Evolutionary conservation across 2,888 invertebrate genomes (phyloP).

Genomic region (Ametastegia equiseti): DNA sequence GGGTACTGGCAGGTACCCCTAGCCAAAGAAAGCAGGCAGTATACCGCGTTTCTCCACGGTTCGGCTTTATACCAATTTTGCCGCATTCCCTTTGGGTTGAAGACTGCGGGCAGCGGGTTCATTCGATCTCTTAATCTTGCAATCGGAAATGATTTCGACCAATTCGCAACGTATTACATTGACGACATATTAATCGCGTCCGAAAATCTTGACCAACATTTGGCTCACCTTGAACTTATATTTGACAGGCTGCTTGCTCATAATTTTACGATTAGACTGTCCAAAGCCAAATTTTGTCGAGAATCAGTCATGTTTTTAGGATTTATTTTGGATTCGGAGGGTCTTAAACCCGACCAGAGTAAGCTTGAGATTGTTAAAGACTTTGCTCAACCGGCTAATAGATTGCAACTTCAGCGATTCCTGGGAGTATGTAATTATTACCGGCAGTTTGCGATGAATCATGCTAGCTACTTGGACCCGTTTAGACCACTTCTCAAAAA

Average conservation of each 20-base stretch:
- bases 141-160: slow-evolving; percentile 59
- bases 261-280: not conserved
- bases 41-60: slow-evolving; percentile 58
- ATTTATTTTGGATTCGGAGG: not conserved
- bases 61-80: slow-evolving; percentile 59
- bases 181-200: slow-evolving; percentile 58
- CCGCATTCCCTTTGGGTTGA: slow-evolving; percentile 40
- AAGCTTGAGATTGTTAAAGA: slow-evolving; percentile 54
- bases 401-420: slow-evolving; percentile 57
- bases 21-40: slow-evolving; percentile 52
- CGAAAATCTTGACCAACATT: slow-evolving; percentile 54
- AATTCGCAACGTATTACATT: slow-evolving; percentile 58
- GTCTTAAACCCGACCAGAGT: slow-evolving; percentile 30
- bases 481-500: slow-evolving; percentile 50
- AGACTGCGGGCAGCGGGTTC: no score
- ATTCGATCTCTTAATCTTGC: slow-evolving; percentile 53
- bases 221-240: slow-evolving; percentile 53
- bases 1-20: slow-evolving; percentile 59
- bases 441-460: slow-evolving; percentile 34
- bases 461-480: slow-evolving; percentile 50
- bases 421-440: slow-evolving; percentile 48
- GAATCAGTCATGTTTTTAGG: not conserved
- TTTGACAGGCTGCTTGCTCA: not conserved
- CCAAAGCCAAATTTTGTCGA: not conserved
- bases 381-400: slow-evolving; percentile 56